phyloP scores from a whole-genome alignment of 30 jellyfish, hydroid and myxozoan genomes.

The Nemopilema nomurai region DNA sequence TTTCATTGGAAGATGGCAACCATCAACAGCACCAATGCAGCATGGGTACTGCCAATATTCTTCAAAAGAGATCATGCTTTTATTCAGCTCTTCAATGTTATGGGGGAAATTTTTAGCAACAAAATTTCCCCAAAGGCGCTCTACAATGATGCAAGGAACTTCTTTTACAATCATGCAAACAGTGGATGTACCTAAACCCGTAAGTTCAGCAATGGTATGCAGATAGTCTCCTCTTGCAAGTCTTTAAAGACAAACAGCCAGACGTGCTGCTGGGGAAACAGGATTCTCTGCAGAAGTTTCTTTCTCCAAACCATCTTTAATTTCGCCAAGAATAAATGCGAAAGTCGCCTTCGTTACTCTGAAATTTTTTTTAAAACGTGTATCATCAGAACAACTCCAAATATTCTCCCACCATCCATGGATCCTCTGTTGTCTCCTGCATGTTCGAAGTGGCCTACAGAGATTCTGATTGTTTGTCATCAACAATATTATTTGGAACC shows the following conservation, averaged over 20 bases:
- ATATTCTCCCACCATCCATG: no score
- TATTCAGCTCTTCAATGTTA: slow-evolving; percentile 37
- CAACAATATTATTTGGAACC: slow-evolving; percentile 21
- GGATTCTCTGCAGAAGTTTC: slow-evolving; percentile 49
- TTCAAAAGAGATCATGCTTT: slow-evolving; percentile 47
- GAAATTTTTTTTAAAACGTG: slow-evolving; percentile 43
- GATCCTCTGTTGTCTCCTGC: slow-evolving; percentile 22
- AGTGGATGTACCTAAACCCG: slow-evolving; percentile 67
- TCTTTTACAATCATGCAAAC: slow-evolving; percentile 43
- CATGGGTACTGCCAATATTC: slow-evolving; percentile 65
- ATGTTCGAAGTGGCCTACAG: slow-evolving; percentile 1
- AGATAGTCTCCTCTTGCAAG: slow-evolving; percentile 71
- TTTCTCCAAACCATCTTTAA: slow-evolving; percentile 52
- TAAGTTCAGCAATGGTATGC: slow-evolving; percentile 58
- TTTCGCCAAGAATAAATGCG: slow-evolving; percentile 41
- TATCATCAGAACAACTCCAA: no score
- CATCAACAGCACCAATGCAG: slow-evolving; percentile 64
- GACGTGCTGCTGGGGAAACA: slow-evolving; percentile 62
- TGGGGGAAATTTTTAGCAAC: slow-evolving; percentile 32
- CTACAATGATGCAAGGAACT: slow-evolving; percentile 35
- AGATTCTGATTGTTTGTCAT: slow-evolving; percentile 22
- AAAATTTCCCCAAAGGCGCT: slow-evolving; percentile 55
- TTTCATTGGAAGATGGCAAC: slow-evolving; percentile 50
- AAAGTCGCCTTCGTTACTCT: slow-evolving; percentile 52
- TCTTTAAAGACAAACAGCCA: slow-evolving; percentile 59